Percentiles rank a stretch among this genome's conserved stretches.
Conservation (phyloP, 2,113 vertebrate genomes). For the Cacatua alba region DNA sequence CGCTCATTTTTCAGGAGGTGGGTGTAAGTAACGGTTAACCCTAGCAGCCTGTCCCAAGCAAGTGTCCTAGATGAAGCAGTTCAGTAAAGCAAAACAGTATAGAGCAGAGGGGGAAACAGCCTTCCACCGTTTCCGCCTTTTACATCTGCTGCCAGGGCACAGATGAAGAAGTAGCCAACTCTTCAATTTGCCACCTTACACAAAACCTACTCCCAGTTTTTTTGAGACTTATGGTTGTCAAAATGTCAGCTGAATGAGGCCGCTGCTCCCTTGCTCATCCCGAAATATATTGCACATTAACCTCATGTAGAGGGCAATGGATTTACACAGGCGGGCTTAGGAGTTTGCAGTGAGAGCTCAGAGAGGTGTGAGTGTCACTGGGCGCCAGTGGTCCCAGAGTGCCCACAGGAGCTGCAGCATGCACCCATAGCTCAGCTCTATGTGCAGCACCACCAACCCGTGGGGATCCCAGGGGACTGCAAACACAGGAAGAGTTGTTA, state of each 20-base stretch:
- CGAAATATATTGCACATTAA: not conserved
- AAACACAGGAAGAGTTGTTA: not conserved
- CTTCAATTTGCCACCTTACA: not conserved
- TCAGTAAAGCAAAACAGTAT: not conserved
- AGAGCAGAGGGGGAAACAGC: not conserved
- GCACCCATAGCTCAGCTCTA: not conserved
- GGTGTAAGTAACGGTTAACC: not conserved
- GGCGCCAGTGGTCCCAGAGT: fast-evolving
- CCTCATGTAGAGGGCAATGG: not conserved
- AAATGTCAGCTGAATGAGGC: not conserved
- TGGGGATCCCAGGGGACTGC: not conserved
- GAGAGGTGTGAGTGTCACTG: not conserved
- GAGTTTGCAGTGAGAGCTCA: not conserved
- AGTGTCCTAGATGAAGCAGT: not conserved
- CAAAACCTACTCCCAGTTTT: not conserved
- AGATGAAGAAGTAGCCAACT: not conserved
- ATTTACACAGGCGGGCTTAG: not conserved
- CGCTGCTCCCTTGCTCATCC: not conserved
- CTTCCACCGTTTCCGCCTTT: not conserved
- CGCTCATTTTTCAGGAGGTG: not conserved
- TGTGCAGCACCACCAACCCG: not conserved
- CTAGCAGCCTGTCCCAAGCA: not conserved
- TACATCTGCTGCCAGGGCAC: not conserved
- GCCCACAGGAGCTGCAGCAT: not conserved
- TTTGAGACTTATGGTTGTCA: not conserved